Conservation (phyloP, 2,797 vertebrate species). For the Lutjanus campechanus region DNA sequence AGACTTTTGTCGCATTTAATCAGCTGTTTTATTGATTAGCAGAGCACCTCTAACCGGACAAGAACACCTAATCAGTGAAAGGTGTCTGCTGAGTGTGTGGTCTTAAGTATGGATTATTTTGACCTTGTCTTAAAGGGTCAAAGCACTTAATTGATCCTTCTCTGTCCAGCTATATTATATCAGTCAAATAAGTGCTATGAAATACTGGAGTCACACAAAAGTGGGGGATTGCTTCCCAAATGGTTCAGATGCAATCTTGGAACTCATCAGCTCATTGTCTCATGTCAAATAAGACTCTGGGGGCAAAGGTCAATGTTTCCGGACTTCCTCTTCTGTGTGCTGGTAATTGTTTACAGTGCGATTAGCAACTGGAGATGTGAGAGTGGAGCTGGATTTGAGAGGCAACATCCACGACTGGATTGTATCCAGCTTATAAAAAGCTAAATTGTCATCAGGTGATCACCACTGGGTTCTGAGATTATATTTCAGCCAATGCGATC, state of each 20-base stretch:
- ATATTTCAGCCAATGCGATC: too few species aligned
- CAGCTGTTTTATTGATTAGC: constrained; percentile 38
- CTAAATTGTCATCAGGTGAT: too few species aligned
- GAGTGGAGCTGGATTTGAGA: too few species aligned
- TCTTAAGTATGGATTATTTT: constrained; percentile 48
- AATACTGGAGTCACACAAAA: neutral
- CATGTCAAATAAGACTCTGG: too few species aligned
- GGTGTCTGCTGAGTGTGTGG: constrained; percentile 17
- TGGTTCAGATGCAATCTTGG: neutral
- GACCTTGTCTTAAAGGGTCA: constrained; percentile 33
- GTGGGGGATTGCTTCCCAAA: neutral
- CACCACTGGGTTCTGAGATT: too few species aligned
- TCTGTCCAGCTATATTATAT: constrained; percentile 3
- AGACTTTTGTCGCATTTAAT: constrained; percentile 11
- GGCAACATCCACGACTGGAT: too few species aligned
- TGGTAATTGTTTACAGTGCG: too few species aligned
- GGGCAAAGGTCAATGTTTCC: too few species aligned
- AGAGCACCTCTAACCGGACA: constrained; percentile 2
- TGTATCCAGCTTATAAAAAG: too few species aligned
- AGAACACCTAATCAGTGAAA: constrained; percentile 5
- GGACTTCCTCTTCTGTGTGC: too few species aligned
- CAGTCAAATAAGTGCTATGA: constrained; percentile 8
- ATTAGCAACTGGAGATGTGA: too few species aligned
- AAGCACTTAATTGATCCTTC: constrained; percentile 24
- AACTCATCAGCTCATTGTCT: too few species aligned